Percentiles rank a stretch among this genome's conserved stretches.
Conservation (phyloP, 1,140 invertebrate species). For the Eufriesea mexicana region DNA sequence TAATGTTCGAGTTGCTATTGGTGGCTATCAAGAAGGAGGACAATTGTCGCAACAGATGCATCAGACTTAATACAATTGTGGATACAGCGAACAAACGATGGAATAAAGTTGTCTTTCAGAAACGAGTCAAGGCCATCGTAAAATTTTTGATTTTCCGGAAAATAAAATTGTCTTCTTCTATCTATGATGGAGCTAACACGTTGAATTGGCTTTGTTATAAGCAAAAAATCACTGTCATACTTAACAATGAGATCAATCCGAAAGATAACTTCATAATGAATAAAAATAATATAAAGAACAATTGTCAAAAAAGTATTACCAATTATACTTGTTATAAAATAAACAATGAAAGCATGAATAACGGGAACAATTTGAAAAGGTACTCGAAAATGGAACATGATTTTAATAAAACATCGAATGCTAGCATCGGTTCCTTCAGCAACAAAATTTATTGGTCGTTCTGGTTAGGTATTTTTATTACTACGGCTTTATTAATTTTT, state of each 20-base stretch:
- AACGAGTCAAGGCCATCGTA: conserved; percentile 16
- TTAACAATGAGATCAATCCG: neutral
- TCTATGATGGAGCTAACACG: neutral
- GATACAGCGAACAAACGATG: neutral
- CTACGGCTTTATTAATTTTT: too few species aligned
- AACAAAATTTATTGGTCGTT: conserved; percentile 27
- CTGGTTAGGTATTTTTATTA: conserved; percentile 40
- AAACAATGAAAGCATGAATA: neutral
- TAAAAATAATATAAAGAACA: neutral
- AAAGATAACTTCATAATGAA: too few species aligned
- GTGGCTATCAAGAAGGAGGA: neutral
- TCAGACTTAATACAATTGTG: neutral
- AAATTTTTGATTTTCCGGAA: conserved; percentile 53
- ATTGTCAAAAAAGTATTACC: neutral
- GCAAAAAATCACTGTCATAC: neutral
- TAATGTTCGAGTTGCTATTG: neutral
- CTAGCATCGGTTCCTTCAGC: neutral
- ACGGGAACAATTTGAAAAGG: neutral
- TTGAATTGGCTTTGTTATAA: neutral
- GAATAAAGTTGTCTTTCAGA: neutral
- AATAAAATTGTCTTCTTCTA: neutral
- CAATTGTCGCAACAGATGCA: neutral
- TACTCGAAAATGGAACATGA: neutral
- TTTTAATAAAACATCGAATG: neutral
- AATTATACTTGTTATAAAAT: neutral